Evolutionary conservation across 1,140 invertebrate genomes (phyloP).

Genomic region (Fopius arisanus): DNA sequence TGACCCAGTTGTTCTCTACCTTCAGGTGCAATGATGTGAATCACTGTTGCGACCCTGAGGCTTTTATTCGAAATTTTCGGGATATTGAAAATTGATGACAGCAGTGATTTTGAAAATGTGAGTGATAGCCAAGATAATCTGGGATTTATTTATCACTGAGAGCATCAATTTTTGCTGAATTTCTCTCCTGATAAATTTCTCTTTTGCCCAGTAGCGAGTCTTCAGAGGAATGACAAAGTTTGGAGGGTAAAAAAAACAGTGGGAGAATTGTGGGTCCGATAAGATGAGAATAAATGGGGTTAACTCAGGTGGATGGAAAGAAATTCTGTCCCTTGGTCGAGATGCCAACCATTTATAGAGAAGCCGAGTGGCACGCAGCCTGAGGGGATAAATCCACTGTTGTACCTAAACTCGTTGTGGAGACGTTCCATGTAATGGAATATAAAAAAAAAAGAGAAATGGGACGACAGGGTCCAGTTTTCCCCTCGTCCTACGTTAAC

Average conservation of each 20-base stretch:
- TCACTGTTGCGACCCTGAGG: background rate
- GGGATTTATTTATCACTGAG: too few species aligned
- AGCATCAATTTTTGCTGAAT: too few species aligned
- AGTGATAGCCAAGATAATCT: too few species aligned
- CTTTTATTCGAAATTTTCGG: background rate
- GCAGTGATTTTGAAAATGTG: background rate
- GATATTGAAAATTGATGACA: background rate
- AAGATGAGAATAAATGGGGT: constrained; percentile 9
- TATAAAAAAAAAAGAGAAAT: constrained; percentile 27
- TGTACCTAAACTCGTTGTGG: background rate
- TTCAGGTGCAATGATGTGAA: constrained; percentile 22
- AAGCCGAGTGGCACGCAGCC: constrained; percentile 1
- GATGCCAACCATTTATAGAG: constrained; percentile 3
- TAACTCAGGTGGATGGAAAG: constrained; percentile 6
- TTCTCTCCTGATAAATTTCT: too few species aligned
- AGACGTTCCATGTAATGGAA: constrained; percentile 11
- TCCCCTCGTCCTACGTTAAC: constrained; percentile 46
- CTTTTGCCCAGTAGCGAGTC: too few species aligned
- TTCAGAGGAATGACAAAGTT: background rate
- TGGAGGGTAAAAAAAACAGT: background rate
- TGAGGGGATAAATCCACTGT: constrained; percentile 1
- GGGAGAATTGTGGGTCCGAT: background rate
- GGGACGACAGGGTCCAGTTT: constrained; percentile 49
- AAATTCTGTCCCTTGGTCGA: constrained; percentile 2
- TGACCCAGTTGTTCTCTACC: constrained; percentile 31